Evolutionary conservation across 2,797 vertebrate genomes (phyloP).

Genomic region (Alca torda): DNA sequence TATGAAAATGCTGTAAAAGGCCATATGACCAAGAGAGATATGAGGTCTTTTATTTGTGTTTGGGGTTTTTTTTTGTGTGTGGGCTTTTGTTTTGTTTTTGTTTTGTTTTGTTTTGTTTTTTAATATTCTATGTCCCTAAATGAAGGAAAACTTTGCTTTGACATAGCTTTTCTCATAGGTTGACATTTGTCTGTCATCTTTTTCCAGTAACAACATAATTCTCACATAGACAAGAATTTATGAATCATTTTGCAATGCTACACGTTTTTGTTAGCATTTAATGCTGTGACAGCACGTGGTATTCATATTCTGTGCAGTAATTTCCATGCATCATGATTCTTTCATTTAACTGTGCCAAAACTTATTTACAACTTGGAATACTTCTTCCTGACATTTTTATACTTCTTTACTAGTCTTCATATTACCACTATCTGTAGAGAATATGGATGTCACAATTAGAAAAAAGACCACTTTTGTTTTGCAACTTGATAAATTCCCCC

Average conservation of each 20-base stretch:
- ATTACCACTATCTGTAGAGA: background rate
- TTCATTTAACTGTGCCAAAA: constrained; percentile 40
- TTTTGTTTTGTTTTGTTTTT: background rate
- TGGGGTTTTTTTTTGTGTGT: too few species aligned
- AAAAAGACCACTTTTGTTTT: background rate
- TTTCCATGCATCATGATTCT: constrained; percentile 1
- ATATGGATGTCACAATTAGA: background rate
- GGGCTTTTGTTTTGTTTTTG: too few species aligned
- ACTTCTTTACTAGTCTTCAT: background rate
- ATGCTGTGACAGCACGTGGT: constrained; percentile 4
- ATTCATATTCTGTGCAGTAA: background rate
- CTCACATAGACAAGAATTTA: background rate
- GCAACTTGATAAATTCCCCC: background rate
- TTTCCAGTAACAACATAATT: constrained; percentile 14
- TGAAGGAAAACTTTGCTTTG: background rate
- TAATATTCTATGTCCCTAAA: background rate
- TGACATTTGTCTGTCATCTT: constrained; percentile 20
- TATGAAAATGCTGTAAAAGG: background rate
- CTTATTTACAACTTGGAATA: constrained; percentile 31
- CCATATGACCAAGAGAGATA: background rate
- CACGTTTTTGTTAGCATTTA: constrained; percentile 28
- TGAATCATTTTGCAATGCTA: constrained; percentile 21
- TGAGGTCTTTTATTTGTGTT: too few species aligned
- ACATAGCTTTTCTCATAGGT: background rate
- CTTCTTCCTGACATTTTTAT: constrained; percentile 35